Evolutionary conservation across 2,888 invertebrate genomes (phyloP).

Genomic region (Petrophora chlorosata): DNA sequence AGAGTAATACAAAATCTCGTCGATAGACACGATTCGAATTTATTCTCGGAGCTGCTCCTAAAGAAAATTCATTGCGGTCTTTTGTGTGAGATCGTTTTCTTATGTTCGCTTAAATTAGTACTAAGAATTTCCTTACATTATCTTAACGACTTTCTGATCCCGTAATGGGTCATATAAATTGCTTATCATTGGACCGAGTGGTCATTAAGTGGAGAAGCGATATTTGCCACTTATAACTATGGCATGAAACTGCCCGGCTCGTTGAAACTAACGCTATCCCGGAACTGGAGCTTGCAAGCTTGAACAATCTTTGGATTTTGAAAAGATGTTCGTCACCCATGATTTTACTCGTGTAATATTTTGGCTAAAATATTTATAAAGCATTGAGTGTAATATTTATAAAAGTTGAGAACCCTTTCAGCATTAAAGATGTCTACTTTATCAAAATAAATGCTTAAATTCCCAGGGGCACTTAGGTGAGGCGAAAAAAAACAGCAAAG

Average conservation of each 20-base stretch:
- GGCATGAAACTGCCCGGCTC: background rate
- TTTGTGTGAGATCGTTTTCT: conserved; percentile 27
- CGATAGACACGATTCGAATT: conserved; percentile 43
- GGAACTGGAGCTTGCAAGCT: background rate
- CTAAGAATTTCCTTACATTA: conserved; percentile 58
- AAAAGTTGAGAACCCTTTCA: background rate
- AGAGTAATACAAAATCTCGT: conserved; percentile 58
- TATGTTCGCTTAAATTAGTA: conserved; percentile 48
- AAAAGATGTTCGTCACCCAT: no score
- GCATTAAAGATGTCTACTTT: conserved; percentile 5
- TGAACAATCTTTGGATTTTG: background rate
- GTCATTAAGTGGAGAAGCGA: conserved; percentile 56
- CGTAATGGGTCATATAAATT: conserved; percentile 73
- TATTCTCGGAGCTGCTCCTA: conserved; percentile 21
- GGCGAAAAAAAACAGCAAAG: conserved; percentile 4
- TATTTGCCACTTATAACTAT: conserved; percentile 34
- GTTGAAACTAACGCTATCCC: background rate
- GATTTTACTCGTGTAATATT: no score
- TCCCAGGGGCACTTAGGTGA: conserved; percentile 27
- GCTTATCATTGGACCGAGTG: conserved; percentile 61
- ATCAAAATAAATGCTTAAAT: conserved; percentile 13
- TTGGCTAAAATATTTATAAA: no score
- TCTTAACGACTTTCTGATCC: conserved; percentile 68
- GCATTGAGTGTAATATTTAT: no score
- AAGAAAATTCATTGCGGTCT: conserved; percentile 33